Base-by-base conservation (phyloP, 2,113 vertebrate species). In the Phaethornis superciliosus region DNA sequence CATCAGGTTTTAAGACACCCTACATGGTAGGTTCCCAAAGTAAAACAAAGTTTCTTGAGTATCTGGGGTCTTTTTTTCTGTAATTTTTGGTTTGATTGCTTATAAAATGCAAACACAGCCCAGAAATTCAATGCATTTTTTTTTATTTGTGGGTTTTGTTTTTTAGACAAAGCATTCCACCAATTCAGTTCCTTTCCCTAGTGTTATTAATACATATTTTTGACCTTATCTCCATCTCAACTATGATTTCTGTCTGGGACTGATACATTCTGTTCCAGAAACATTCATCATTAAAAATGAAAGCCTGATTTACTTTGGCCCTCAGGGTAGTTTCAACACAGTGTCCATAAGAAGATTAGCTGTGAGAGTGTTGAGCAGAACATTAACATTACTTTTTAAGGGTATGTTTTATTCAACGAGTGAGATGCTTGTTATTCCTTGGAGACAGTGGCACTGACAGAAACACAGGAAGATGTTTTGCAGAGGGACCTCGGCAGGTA, bases 321-420 rank as follows among this genome's bases (percentile, higher is more conserved):
- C 68, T 95, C 56, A 86, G 49, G 9, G 84, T 55, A 71, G 83
- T 93, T 96, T 88, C 92, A 89, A 85, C 79, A 93, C 70, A 92
- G 64, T 92, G 62, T 89, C 92, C 81, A 30, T 89, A 93, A 91
- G 90, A 87, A 94, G 83, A 92, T 95, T 95, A 96, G 96, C 88
- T 90, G 65, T 30, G 42, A 84, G 79, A 81, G 80, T 58, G 79
- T 60, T 79, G 62, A 77, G 82, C 46, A 94, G 89, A 81, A 85
- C 37, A 77, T 77, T 89, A 89, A 90, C 96, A 96, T 95, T 96
- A 65, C 94, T 97, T 96, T 97, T 96, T 96, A 97, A 96, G 97
- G 96, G 69, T 96, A 96, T 97, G 93, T 96, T 96, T 95, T 90
- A 84, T 86, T 94, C 86, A 40, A 77, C 77, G 92, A 87, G 49